Conservation (phyloP, 2,113 vertebrate species). For the Baryphthengus martii region DNA sequence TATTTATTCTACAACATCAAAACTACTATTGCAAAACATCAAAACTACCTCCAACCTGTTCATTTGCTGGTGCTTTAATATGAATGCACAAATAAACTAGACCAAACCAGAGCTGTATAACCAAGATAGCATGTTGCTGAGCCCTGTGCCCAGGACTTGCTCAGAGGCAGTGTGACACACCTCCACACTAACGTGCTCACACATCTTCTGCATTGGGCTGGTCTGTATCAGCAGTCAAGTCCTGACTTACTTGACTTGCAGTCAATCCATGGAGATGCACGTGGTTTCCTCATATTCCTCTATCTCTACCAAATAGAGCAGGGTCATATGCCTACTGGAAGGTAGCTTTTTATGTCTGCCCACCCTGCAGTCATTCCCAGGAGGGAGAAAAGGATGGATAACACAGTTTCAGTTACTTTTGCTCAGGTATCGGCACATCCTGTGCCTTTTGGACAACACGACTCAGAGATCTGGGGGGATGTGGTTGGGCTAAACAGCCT, state of each 20-base stretch:
- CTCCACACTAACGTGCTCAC: neutral
- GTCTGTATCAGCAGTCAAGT: neutral
- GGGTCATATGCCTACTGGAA: neutral
- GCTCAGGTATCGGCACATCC: neutral
- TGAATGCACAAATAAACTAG: neutral
- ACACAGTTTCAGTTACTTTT: neutral
- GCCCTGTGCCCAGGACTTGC: neutral
- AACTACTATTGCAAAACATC: neutral
- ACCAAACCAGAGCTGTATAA: neutral
- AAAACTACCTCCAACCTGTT: neutral
- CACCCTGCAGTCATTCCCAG: neutral
- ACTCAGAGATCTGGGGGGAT: neutral
- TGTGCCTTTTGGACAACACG: neutral
- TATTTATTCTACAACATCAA: neutral
- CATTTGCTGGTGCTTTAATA: neutral
- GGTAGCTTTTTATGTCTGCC: neutral
- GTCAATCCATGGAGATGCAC: neutral
- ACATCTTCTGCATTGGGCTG: neutral
- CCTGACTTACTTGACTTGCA: neutral
- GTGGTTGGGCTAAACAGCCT: neutral
- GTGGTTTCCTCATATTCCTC: neutral
- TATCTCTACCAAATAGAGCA: neutral
- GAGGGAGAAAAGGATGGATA: neutral
- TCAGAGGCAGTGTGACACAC: neutral
- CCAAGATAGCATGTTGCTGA: rapidly evolving